phyloP scores from a whole-genome alignment of 2,113 vertebrate genomes.

The Perca fluviatilis region DNA sequence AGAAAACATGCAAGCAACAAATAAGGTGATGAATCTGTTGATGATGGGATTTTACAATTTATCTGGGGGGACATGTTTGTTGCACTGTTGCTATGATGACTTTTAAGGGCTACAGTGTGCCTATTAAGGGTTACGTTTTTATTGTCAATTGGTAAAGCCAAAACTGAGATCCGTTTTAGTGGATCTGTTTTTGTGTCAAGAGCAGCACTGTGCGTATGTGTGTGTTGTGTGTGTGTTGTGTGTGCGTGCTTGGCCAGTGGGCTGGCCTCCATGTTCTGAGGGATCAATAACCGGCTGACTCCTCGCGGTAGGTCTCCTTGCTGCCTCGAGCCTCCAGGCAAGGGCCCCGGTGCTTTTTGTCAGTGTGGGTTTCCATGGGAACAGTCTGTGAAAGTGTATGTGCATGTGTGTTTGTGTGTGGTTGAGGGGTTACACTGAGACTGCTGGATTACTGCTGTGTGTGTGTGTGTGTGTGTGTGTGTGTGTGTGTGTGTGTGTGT shows the following conservation, averaged over 20 bases:
- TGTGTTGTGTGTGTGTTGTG: neutral
- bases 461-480: constrained; percentile 33
- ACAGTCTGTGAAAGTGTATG: constrained; percentile 53
- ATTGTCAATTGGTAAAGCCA: neutral
- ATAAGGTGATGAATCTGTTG: constrained; percentile 20
- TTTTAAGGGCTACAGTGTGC: neutral
- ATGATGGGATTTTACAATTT: neutral
- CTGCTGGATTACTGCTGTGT: constrained; percentile 48
- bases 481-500: constrained; percentile 28
- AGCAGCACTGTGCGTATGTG: neutral
- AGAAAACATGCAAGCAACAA: neutral
- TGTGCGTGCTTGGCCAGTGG: constrained; percentile 18
- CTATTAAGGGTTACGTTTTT: neutral
- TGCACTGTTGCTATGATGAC: neutral
- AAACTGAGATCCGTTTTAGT: neutral
- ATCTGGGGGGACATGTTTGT: neutral
- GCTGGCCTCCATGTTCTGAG: constrained; percentile 48
- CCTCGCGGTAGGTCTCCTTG: constrained; percentile 66
- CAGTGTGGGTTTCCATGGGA: constrained; percentile 82
- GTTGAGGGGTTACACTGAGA: constrained; percentile 36
- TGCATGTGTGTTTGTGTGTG: constrained; percentile 27
- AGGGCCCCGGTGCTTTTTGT: constrained; percentile 69
- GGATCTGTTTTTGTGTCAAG: neutral
- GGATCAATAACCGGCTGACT: constrained; percentile 80
- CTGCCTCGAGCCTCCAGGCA: constrained; percentile 66